Conservation (phyloP, 2,797 vertebrate species). For the Trachurus trachurus region DNA sequence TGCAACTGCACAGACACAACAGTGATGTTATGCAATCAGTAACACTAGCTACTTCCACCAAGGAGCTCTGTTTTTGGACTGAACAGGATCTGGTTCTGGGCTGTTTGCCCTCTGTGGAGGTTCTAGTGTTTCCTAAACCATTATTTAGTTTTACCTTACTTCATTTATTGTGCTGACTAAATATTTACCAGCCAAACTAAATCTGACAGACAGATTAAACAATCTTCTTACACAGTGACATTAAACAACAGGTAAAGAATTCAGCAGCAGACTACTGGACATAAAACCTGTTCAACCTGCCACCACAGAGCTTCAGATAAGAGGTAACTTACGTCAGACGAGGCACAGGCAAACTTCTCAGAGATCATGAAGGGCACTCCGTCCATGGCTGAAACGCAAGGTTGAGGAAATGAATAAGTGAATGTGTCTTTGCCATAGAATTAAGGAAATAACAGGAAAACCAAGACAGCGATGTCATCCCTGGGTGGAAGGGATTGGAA, state of each 20-base stretch:
- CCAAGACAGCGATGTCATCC: no score
- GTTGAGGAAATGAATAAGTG: not conserved
- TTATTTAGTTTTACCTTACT: not conserved
- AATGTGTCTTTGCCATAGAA: no score
- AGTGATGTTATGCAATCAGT: not conserved
- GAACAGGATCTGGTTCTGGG: no score
- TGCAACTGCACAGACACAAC: conserved; percentile 87
- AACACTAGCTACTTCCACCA: not conserved
- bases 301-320: not conserved
- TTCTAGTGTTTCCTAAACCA: not conserved
- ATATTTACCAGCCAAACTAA: not conserved
- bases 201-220: not conserved
- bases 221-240: not conserved
- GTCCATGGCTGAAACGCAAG: conserved; percentile 93
- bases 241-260: not conserved
- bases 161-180: not conserved
- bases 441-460: no score
- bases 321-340: conserved; percentile 91
- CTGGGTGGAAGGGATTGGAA: no score
- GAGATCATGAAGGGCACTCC: conserved; percentile 99
- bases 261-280: not conserved
- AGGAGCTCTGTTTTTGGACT: no score
- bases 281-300: not conserved
- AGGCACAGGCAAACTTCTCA: conserved; percentile 96
- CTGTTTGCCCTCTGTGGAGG: no score